Evolutionary conservation across 2,797 vertebrate genomes (phyloP), one percentile per base, ranked within the genome.

Genomic region (Denticeps clupeoides): DNA sequence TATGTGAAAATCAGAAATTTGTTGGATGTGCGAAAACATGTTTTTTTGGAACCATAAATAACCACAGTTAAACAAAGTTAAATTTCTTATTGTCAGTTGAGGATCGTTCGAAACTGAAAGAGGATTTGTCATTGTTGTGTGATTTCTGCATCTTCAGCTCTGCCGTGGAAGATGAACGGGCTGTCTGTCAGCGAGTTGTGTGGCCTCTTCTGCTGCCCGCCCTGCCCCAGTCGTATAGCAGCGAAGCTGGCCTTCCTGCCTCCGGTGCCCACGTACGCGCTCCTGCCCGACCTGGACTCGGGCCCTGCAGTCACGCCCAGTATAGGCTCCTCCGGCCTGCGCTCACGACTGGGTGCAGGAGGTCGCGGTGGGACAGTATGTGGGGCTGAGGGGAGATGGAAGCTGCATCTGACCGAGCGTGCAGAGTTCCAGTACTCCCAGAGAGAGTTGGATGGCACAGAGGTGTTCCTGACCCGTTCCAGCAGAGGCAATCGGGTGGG

Each of bases 191-290:
- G 89, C 51, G 93, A 97, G 54, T 83, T 98, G 64, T 98, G 93
- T 74, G 90, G 94, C 74, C 84, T 98, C 19, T 98, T 98, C 77
- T 98, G 94, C 80, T 98, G 93, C 71, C 94, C 82, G 11, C 84
- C 84, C 11, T 86, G 91, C 72, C 94, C 94, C 1, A 89, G 91
- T 70, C 91, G 91, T 63, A 96, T 98, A 32, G 93, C 94, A 0
- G 91, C 94, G 77, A 98, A 98, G 56, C 74, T 98, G 40, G 94
- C 94, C 56, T 98, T 98, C 78, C 80, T 98, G 60, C 94, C 94
- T 3, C 94, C 93, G 0, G 89, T 94, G 72, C 87, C 94, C 64
- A 98, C 93, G 49, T 97, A 98, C 15, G 70, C 88, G 26, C 68
- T 97, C 45, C 68, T 93, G 33, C 86, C 90, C 51, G 84, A 86